Conservation (phyloP, 2,888 invertebrate species). For the Orchesellides sinensis region DNA sequence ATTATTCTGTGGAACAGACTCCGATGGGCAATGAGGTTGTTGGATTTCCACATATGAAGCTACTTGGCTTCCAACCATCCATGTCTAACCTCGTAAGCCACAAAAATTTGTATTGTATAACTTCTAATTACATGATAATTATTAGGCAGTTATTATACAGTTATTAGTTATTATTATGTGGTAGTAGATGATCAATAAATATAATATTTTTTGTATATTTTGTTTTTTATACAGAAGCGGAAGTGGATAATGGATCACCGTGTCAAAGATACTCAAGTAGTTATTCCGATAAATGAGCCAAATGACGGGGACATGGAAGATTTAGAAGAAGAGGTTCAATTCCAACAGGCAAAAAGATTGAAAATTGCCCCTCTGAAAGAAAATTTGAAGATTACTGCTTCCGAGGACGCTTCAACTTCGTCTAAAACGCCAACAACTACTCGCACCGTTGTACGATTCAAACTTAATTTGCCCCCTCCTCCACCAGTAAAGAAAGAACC, state of each 20-base stretch:
- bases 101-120: neutral
- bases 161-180: neutral
- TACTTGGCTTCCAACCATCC: conserved; percentile 32
- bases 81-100: conserved; percentile 13
- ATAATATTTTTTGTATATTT: neutral
- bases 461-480: neutral
- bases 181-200: neutral
- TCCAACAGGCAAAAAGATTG: neutral
- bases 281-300: conserved; percentile 1
- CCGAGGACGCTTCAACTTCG: too few species aligned
- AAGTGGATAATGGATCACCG: conserved; percentile 36
- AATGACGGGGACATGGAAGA: conserved; percentile 31
- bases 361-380: neutral
- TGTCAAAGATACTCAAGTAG: conserved; percentile 31
- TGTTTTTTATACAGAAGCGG: conserved; percentile 25
- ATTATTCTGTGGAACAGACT: neutral
- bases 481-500: neutral
- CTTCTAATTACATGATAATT: neutral
- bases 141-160: neutral
- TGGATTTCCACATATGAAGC: conserved; percentile 17
- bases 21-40: conserved; percentile 5
- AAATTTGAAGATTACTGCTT: conserved; percentile 2
- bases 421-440: too few species aligned
- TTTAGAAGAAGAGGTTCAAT: conserved; percentile 25
- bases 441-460: too few species aligned